These are phyloP conservation scores for Xiphorhynchus elegans DNA, from an alignment of 2,113 vertebrate genomes.

Conservation along the genomic window DNA sequence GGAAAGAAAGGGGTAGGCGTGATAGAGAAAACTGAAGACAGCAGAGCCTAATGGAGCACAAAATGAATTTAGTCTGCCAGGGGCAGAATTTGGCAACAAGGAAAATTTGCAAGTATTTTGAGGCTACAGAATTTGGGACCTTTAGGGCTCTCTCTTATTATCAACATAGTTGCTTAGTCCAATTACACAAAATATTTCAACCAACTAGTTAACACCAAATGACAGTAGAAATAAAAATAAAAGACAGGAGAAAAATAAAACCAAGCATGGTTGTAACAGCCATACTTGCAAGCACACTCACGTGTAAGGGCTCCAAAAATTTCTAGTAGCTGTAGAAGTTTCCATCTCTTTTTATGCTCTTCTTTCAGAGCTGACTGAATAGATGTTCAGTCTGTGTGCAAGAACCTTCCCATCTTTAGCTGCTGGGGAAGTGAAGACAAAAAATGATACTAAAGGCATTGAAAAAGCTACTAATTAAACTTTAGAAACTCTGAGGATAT, in stretches of 20 bases:
- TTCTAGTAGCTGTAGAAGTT: neutral
- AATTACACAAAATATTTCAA: conserved; percentile 34
- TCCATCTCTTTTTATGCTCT: neutral
- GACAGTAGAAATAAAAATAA: conserved; percentile 6
- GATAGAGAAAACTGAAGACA: conserved; percentile 18
- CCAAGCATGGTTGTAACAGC: neutral
- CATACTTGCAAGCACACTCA: neutral
- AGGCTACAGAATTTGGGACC: neutral
- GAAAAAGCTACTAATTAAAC: neutral
- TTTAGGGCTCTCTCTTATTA: conserved; percentile 18
- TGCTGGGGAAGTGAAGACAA: neutral
- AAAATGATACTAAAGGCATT: neutral
- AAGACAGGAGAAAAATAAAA: neutral
- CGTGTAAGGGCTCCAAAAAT: neutral
- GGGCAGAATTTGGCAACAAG: conserved; percentile 3
- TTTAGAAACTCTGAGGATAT: neutral
- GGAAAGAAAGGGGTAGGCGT: neutral
- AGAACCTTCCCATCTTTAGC: neutral
- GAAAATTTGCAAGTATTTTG: conserved; percentile 36
- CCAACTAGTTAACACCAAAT: neutral
- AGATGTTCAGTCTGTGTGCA: neutral
- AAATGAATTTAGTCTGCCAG: conserved; percentile 56
- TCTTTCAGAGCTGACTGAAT: neutral
- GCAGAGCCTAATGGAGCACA: conserved; percentile 55
- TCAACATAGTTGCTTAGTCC: neutral